Evolutionary conservation across 2,888 invertebrate genomes (phyloP), one percentile per base, ranked within the genome.

Genomic region (Polydrusus pterygomalis): DNA sequence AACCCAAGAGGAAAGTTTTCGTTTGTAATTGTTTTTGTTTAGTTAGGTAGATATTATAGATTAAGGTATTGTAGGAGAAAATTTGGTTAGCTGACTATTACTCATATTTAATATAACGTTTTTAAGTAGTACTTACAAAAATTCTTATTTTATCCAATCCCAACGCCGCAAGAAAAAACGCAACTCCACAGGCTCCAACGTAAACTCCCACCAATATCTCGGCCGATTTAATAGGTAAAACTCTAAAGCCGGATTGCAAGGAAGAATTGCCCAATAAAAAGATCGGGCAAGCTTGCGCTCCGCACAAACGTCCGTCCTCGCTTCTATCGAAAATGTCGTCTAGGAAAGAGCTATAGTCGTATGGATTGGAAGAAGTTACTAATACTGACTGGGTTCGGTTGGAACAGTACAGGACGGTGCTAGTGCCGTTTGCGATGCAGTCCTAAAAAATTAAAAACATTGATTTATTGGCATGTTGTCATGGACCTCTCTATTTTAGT

Each of bases 261-360:
- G 81, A 77, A 30, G 75, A 70, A 70, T 82, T 82, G 54, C 78
- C 77, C 18, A 72, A 30, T 45, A 70, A 62, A 47, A 72, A 77
- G 25, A 87, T 84, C 0, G 91, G 91, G 76, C 91, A 91, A 76
- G 91, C 89, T 68, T 89, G 89, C 3, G 90, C 89, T 0, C 91
- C 91, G 79, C 91, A 92, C n/a, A 91, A 87, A 54, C 91, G 84
- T 51, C 89, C 89, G 0, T 90, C 90, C 79, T 90, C 90, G 74
- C 89, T 89, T 38, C 88, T 86, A 79, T 89, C 89, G 83, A 90
- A 91, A 77, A 90, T 88, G 60, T 88, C 89, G 79, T 90, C 89
- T 69, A 89, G 82, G 62, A 84, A 84, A 11, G 83, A 80, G 73
- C 77, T 83, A 79, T 85, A 86, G 62, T 86, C 83, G 77, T 83